Evolutionary conservation across 53 echinoderm and acorn worm genomes (phyloP), one percentile per base, ranked within the genome.

Genomic region (Crossaster papposus): DNA sequence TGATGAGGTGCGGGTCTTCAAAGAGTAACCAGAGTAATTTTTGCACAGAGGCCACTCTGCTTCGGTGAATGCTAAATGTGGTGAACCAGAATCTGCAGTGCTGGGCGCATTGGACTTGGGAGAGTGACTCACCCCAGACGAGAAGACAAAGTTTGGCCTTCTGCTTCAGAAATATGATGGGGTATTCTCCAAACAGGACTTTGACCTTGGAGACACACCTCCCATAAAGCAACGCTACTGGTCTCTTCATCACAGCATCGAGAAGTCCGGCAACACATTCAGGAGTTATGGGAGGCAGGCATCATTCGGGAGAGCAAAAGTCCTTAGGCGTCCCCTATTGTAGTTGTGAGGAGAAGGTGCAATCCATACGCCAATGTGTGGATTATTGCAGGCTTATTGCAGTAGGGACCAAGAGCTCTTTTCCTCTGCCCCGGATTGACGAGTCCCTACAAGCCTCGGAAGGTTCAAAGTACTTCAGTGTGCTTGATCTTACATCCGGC

Each of bases 361-460:
- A 83, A 4, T 54, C 75, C 29, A 86, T 86, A 31, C 72, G 86
- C 33, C 58, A 75, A 2, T 86, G 86, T 55, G 76, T 86, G 11
- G 86, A 86, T 30, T 86, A 84, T n/a, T n/a, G 86, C 30, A 29
- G 44, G 55, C 51, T 68, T 4, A 83, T 70, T 68, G 29, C 79
- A 8, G 44, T 89, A 10, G 82, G 82, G 23, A 18, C 51, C 15
- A 74, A 44, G 32, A 74, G 71, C 9, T 81, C 90, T 22, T 90
- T 90, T 29, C 90, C 90, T 31, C 44, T 90, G 2, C 90, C 89
- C 38, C 65, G 83, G 0, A 88, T 88, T 30, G 79, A 88, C 37
- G 90, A 90, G 68, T 83, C 90, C 7, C 53, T 90, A 12, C 83
- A 90, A 32, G 84, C 90, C 22, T 64, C 80, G 31, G 90, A 83